phyloP scores from a whole-genome alignment of 2,113 vertebrate species.

The Elanoides forficatus region DNA sequence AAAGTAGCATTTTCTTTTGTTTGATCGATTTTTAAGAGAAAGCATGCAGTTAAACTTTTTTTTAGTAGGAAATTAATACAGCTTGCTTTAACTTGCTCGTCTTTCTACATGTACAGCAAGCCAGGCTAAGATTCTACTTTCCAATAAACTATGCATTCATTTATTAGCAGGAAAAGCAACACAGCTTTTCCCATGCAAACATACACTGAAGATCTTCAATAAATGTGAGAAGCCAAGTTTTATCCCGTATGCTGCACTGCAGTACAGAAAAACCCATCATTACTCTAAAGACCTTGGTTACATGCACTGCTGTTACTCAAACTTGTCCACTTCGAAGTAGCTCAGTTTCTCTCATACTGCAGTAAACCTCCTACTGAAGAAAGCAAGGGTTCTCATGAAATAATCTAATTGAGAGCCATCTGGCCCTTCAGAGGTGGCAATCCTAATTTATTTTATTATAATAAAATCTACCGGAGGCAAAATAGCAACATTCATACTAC shows the following conservation, averaged over 20 bases:
- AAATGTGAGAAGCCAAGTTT: neutral
- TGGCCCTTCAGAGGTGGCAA: constrained; percentile 8
- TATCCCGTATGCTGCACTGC: neutral
- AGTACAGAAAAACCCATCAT: neutral
- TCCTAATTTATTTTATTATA: constrained; percentile 9
- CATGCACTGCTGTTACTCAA: neutral
- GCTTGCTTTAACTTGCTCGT: neutral
- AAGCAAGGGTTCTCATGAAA: neutral
- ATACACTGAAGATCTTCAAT: neutral
- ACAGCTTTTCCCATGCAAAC: neutral
- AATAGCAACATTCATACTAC: neutral
- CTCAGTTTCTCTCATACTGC: neutral
- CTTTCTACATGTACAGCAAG: neutral
- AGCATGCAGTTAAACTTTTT: neutral
- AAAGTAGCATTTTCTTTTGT: neutral
- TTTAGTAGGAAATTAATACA: neutral
- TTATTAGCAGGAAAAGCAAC: neutral
- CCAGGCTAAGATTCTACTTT: neutral
- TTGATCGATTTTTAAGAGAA: neutral
- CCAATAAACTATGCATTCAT: neutral
- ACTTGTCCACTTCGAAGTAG: neutral
- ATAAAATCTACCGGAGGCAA: neutral
- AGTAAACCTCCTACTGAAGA: neutral
- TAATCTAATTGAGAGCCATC: constrained; percentile 4
- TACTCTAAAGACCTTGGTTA: neutral